phyloP scores from a whole-genome alignment of 2,113 vertebrate species.

The Coptodon rendalli region DNA sequence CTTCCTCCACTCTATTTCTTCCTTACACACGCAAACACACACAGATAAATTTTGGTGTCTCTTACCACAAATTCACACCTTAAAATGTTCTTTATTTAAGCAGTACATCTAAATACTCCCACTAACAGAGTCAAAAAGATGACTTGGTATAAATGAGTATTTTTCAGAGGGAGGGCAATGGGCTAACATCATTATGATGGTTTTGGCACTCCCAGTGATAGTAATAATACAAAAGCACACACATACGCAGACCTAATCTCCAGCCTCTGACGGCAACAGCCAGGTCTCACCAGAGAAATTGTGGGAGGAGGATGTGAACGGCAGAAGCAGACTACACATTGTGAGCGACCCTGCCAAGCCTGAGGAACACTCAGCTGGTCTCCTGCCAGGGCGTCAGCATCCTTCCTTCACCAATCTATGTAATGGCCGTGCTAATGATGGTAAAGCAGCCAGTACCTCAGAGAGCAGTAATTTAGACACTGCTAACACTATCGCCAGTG shows the following conservation, averaged over 20 bases:
- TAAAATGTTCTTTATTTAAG: background rate
- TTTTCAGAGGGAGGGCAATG: background rate
- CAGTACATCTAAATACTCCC: background rate
- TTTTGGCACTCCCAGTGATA: background rate
- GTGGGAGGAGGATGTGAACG: background rate
- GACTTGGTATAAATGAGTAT: background rate
- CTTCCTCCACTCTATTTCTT: background rate
- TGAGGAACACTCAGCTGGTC: constrained; percentile 43
- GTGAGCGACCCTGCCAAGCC: constrained; percentile 36
- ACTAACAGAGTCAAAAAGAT: background rate
- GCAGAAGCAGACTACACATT: constrained; percentile 1
- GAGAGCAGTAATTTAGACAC: constrained; percentile 46
- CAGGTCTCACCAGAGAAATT: background rate
- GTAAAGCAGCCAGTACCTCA: constrained; percentile 36
- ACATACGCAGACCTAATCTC: background rate
- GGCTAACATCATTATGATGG: background rate
- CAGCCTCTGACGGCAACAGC: background rate
- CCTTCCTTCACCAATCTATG: constrained; percentile 55
- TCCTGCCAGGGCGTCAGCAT: constrained; percentile 44
- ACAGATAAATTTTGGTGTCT: background rate
- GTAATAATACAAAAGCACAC: background rate
- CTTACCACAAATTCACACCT: background rate
- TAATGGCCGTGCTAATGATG: constrained; percentile 59
- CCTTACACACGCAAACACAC: background rate
- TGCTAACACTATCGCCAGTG: constrained; percentile 20